Evolutionary conservation across 2,888 invertebrate genomes (phyloP).

Genomic region (Rugalucina vietnamica): DNA sequence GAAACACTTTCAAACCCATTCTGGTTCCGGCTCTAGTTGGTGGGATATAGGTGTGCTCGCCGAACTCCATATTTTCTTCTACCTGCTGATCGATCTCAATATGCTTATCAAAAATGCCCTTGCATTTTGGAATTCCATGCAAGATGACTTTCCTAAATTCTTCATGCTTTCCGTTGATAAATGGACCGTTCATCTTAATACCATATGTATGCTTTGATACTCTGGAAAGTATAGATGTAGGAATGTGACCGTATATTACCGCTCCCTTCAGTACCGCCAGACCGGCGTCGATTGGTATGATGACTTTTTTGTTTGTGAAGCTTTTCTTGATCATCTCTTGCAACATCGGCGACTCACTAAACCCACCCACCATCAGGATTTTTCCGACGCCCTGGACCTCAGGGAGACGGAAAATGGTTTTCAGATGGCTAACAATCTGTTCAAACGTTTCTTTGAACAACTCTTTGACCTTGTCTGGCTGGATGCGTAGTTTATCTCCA

Average conservation of each 20-base stretch:
- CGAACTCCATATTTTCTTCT: constrained; percentile 20
- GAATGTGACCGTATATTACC: constrained; percentile 56
- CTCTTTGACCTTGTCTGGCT: constrained; percentile 31
- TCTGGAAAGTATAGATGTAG: constrained; percentile 36
- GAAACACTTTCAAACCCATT: constrained; percentile 12
- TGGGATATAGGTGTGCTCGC: constrained; percentile 36
- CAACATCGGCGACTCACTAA: constrained; percentile 52
- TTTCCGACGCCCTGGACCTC: constrained; percentile 35
- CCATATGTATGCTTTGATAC: constrained; percentile 49
- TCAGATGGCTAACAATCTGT: constrained; percentile 40
- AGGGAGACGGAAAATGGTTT: constrained; percentile 27
- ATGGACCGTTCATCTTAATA: not conserved
- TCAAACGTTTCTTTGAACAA: constrained; percentile 40
- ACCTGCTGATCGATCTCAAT: not conserved
- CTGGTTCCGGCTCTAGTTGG: not conserved
- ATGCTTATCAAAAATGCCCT: constrained; percentile 6
- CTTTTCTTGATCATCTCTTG: constrained; percentile 31
- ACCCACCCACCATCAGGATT: constrained; percentile 57
- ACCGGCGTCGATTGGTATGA: constrained; percentile 52
- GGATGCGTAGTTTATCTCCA: constrained; percentile 51
- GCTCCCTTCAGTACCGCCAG: constrained; percentile 57
- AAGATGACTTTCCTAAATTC: not conserved
- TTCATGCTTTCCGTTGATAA: not conserved
- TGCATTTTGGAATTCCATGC: constrained; percentile 14
- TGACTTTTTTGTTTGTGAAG: constrained; percentile 37